Conservation (phyloP, 2,797 vertebrate genomes). For the Poliocrania exsul region DNA sequence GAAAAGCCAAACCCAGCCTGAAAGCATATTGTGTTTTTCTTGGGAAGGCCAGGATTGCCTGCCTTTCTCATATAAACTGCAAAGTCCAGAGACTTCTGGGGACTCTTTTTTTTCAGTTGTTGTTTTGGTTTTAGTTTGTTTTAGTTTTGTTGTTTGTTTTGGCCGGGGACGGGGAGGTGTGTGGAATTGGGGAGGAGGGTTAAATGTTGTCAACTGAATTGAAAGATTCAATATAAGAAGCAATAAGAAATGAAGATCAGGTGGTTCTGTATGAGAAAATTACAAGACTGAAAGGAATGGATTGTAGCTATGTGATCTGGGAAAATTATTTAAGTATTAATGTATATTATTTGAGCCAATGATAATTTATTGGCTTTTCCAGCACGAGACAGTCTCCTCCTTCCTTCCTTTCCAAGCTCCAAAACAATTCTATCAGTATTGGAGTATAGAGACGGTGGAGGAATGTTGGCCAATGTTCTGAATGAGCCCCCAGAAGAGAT, state of each 20-base stretch:
- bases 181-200: neutral
- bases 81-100: neutral
- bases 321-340: neutral
- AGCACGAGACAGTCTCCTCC: neutral
- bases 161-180: too few species aligned
- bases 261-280: neutral
- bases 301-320: neutral
- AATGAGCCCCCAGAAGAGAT: neutral
- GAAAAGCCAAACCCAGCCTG: neutral
- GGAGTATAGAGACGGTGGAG: neutral
- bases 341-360: neutral
- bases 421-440: neutral
- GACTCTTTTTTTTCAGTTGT: neutral
- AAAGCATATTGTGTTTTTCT: neutral
- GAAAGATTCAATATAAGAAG: neutral
- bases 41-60: neutral
- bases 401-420: neutral
- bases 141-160: neutral
- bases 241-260: neutral
- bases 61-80: neutral
- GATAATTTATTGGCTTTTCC: neutral
- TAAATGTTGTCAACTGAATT: neutral
- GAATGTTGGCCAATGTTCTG: neutral
- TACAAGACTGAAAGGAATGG: neutral
- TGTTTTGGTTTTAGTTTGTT: neutral